Base-by-base conservation (phyloP, 2,797 vertebrate genomes). In the Botia almorhae region DNA sequence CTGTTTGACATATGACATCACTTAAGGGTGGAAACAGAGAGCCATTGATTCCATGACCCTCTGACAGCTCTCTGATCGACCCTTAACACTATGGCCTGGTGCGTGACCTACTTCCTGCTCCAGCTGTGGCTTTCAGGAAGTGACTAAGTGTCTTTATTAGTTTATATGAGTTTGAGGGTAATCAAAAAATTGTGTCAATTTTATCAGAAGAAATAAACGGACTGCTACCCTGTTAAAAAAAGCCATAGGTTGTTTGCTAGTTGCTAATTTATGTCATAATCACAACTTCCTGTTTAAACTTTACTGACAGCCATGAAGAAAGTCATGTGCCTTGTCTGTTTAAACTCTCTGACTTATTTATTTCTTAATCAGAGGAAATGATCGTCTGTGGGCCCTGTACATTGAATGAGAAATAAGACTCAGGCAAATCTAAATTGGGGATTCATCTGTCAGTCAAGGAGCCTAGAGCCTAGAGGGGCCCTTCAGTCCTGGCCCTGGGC, bases 21-120 rank as follows among this genome's bases (percentile, higher is more conserved):
- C 78, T 80, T 58, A 74, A 69, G n/a, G 33, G 50, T 76, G 13
- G 51, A 81, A 73, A 65, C 46, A 73, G 26, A 67, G 43, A 55
- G 21, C 39, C 21, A 85, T 76, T 80, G 76, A 83, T 83, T 82
- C 46, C 17, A 71, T 77, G 80, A 83, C 81, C 81, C 55, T 65
- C 64, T 78, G 81, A 75, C 78, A 69, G 53, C 69, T 75, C 70
- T 50, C 53, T 21, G 69, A 83, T 76, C 68, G 76, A 81, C 71
- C 69, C 51, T 36, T 78, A 55, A 69, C 70, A 55, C 63, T 19
- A 73, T 0, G 1, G 23, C 61, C 51, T 21, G 16, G 4, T 61
- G 16, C 23, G 2, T 33, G 61, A 67, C 7, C 33, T 26, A 73
- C 21, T 56, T 73, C 60, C 11, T 46, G 50, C 33, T 67, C 17